Evolutionary conservation across 2,888 invertebrate genomes (phyloP), one percentile per base, ranked within the genome.

Genomic region (Harpalus rufipes): DNA sequence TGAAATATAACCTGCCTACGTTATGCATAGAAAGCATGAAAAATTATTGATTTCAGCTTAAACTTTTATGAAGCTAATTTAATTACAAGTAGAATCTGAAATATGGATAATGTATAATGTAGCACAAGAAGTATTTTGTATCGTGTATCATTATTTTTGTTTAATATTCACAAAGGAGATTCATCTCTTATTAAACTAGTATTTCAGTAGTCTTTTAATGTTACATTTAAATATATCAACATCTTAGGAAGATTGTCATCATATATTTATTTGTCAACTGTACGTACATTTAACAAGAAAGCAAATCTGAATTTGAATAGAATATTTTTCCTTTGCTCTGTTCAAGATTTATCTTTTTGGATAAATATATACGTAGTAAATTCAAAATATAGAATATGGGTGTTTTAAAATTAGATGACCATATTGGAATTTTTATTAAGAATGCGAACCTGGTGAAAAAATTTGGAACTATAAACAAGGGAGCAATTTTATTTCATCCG

Each of bases 21-120:
- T 59, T 59, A 59, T 63, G 63, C 63, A 63, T 63, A 21, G 10
- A 25, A 21, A 63, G 63, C 63, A 63, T 63, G 63, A 63, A 7
- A 63, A 21, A 63, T 63, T 63, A 63, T 63, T 21, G 63, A 63
- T 18, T 18, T 7, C 63, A 25, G 25, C 21, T 63, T 63, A 63
- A 63, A 21, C 18, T 63, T 63, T 63, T 18, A 63, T 63, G 63
- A 25, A 25, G 25, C 63, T 63, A 63, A 63, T 63, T 63, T 21
- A 63, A 63, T 63, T 63, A 63, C 21, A 21, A 63, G 6, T 21
- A 63, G 63, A 21, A 25, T 21, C 18, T 25, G 21, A 63, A 8
- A 12, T 5, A 12, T 12, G 10, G 21, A 63, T 0, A 61, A 63
- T 25, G 21, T 21, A 63, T 61, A 21, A 59, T 59, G 59, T 16